phyloP scores from a whole-genome alignment of 1,140 invertebrate genomes.

The Trachymyrmex septentrionalis region DNA sequence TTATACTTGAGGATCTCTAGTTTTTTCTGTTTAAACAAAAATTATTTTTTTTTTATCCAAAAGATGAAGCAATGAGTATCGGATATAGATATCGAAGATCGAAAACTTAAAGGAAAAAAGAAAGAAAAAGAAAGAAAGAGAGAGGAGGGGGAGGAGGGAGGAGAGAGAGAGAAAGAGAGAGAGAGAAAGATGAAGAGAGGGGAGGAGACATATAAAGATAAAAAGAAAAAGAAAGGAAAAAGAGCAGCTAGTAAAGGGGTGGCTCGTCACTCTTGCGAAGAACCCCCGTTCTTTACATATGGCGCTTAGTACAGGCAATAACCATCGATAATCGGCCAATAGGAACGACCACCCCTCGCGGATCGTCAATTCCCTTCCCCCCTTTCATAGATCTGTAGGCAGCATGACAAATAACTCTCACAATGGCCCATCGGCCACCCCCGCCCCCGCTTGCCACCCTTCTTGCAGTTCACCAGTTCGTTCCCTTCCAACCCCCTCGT shows the following conservation, averaged over 20 bases:
- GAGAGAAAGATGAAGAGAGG: too few species aligned
- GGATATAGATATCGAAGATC: not conserved
- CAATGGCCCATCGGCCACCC: conserved; percentile 81
- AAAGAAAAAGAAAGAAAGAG: not conserved
- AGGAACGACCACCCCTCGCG: conserved; percentile 67
- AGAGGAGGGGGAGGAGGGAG: not conserved
- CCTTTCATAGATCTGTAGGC: conserved; percentile 79
- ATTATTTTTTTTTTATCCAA: not conserved
- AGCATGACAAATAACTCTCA: conserved; percentile 86
- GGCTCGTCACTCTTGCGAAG: conserved; percentile 28
- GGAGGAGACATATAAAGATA: too few species aligned
- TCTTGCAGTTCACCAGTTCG: conserved; percentile 71
- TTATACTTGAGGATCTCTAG: not conserved
- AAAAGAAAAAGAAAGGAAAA: not conserved
- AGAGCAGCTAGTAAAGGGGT: not conserved
- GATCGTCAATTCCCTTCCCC: conserved; percentile 71
- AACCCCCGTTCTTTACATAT: conserved; percentile 73
- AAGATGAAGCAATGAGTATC: not conserved
- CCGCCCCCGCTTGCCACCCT: conserved; percentile 53
- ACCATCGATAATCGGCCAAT: conserved; percentile 84
- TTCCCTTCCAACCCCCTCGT: conserved; percentile 75
- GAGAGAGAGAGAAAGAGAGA: not conserved
- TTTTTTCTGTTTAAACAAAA: not conserved
- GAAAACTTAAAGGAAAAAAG: not conserved
- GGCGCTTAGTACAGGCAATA: conserved; percentile 78